Base-by-base conservation (phyloP, 1,140 invertebrate species). In the Diorhabda elongata region DNA sequence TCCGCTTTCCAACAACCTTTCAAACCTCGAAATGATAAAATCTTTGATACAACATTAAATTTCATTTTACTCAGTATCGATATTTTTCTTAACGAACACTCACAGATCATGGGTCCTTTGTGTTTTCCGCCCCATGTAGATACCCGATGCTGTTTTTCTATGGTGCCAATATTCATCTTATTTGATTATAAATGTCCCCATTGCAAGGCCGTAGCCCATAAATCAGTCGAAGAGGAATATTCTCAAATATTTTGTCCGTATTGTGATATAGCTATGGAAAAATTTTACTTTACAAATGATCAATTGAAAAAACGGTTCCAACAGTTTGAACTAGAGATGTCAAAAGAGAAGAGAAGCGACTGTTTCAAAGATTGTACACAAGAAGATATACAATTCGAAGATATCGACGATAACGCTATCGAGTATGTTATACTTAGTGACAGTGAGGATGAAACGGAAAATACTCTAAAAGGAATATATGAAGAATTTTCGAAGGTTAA, bases 241-340 rank as follows among this genome's bases (percentile, higher is more conserved):
- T 64, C 65, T 8, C 11, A 42, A 5, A 62, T 77, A n/a, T 67
- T 69, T 42, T 78, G 77, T 68, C 72, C 73, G 9, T 79, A 74
- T 68, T 79, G 78, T 70, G 76, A 79, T 67, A 68, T 77, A 43
- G 72, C 71, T 7, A 75, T 79, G 75, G 64, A 71, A 58, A 68
- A 67, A 63, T 63, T 73, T 41, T 67, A 57, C 63, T 64, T 72
- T 3, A 62, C 69, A 0, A 57, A 64, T 41, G 64, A 71, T 9
- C 56, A 65, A 5, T 43, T 68, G 44, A 57, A 67, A 42, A 52
- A 60, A 11, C 61, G 56, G 7, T 63, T 68, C 3, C 60, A 42
- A 57, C 26, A 67, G 3, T 70, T 69, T 44, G 56, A 56, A 9
- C 57, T 61, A 1, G 57, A 62, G 52, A 61, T 61, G 64, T 63